Conservation (phyloP, 2,888 invertebrate genomes). For the Andrena bicolor region DNA sequence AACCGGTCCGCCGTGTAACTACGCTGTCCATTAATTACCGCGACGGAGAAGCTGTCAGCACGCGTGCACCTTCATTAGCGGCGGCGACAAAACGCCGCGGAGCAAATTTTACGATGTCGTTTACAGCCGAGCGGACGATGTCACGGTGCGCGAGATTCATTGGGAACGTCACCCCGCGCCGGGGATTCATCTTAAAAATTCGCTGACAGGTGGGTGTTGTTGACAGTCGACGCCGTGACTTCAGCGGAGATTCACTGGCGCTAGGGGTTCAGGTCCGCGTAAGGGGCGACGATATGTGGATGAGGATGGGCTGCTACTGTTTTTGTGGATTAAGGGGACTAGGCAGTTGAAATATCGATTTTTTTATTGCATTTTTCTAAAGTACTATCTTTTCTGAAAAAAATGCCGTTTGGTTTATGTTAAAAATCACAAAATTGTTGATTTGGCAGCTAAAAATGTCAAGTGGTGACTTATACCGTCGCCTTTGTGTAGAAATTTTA, state of each 20-base stretch:
- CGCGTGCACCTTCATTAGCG: slow-evolving; percentile 60
- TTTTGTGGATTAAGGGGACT: no score
- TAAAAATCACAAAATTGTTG: no score
- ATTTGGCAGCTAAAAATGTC: no score
- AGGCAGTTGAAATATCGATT: no score
- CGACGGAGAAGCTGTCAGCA: slow-evolving; percentile 41
- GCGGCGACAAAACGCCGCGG: slow-evolving; percentile 53
- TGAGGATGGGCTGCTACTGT: no score
- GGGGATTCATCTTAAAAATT: not conserved
- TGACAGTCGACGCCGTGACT: not conserved
- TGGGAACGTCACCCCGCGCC: not conserved
- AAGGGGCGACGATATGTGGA: not conserved
- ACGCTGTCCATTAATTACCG: slow-evolving; percentile 61
- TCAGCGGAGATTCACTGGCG: not conserved
- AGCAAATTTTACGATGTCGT: slow-evolving; percentile 56
- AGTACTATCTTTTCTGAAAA: no score
- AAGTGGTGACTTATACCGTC: no score
- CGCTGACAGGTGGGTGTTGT: not conserved
- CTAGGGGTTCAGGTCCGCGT: not conserved
- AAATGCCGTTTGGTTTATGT: no score
- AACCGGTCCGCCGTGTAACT: slow-evolving; percentile 62
- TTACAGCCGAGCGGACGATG: slow-evolving; percentile 33
- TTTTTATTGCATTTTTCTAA: no score
- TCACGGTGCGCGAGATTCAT: slow-evolving; percentile 37
- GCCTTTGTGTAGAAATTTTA: no score